Percentiles rank a stretch among this genome's conserved stretches.
Conservation (phyloP, 2,113 vertebrate genomes). For the Notothenia coriiceps region DNA sequence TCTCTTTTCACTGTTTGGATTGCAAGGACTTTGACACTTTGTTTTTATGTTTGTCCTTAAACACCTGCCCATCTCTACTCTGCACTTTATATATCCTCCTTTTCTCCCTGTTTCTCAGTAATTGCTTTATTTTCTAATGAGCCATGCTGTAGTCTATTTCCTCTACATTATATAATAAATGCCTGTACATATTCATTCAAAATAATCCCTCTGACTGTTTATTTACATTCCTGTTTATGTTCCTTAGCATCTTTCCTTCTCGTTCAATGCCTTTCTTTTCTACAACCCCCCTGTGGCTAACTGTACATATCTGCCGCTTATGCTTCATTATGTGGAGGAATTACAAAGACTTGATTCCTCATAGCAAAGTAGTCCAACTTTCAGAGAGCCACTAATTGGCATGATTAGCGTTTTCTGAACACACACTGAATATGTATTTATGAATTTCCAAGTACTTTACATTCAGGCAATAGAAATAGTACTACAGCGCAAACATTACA, state of each 20-base stretch:
- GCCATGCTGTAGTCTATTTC: background rate
- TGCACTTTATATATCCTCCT: background rate
- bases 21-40: too few relatives aligned
- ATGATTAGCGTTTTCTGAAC: background rate
- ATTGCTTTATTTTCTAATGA: conserved; percentile 8
- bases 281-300: background rate
- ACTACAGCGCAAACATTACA: background rate
- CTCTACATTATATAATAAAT: conserved; percentile 5
- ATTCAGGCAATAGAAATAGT: background rate
- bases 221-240: conserved; percentile 29
- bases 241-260: conserved; percentile 31
- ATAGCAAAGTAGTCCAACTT: conserved; percentile 6
- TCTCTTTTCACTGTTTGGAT: too few relatives aligned
- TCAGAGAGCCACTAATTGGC: conserved; percentile 1
- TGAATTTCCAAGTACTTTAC: background rate
- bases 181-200: background rate
- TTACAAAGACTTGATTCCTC: conserved; percentile 1
- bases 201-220: conserved; percentile 22
- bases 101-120: background rate
- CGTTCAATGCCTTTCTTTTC: background rate
- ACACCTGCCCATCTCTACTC: background rate
- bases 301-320: background rate
- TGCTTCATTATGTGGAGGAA: background rate
- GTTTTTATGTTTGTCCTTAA: background rate
- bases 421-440: background rate